Evolutionary conservation across 2,888 invertebrate species (phyloP).

Genomic region (Spodoptera picta): DNA sequence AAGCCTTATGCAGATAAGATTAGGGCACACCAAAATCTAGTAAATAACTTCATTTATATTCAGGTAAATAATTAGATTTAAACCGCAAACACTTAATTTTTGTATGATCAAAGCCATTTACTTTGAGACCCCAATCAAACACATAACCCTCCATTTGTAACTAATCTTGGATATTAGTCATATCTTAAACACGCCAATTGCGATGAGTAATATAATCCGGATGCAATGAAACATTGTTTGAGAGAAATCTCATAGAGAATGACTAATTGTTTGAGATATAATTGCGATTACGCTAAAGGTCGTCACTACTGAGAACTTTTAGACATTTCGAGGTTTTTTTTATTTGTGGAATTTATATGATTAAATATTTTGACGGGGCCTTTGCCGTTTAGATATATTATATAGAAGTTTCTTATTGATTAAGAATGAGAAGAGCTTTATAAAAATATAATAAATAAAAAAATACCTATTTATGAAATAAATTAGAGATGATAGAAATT

Average conservation of each 20-base stretch:
- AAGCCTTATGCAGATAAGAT: no score
- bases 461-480: no score
- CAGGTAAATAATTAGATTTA: no score
- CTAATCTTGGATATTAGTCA: constrained; percentile 31
- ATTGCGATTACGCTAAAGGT: constrained; percentile 43
- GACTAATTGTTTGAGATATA: constrained; percentile 51
- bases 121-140: no score
- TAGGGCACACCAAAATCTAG: no score
- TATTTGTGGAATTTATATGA: constrained; percentile 13
- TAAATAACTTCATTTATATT: no score
- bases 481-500: no score
- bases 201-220: constrained; percentile 61
- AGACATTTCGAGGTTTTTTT: constrained; percentile 25
- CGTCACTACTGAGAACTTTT: constrained; percentile 34
- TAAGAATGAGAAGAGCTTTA: no score
- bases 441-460: no score
- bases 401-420: neutral
- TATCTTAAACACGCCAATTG: constrained; percentile 41
- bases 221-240: constrained; percentile 49
- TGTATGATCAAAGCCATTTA: no score
- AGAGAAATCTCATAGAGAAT: constrained; percentile 49
- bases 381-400: neutral
- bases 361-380: constrained; percentile 13
- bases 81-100: no score
- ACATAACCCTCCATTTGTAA: constrained; percentile 30